Evolutionary conservation across 2,888 invertebrate genomes (phyloP).

Genomic region (Sminthurides aquaticus): DNA sequence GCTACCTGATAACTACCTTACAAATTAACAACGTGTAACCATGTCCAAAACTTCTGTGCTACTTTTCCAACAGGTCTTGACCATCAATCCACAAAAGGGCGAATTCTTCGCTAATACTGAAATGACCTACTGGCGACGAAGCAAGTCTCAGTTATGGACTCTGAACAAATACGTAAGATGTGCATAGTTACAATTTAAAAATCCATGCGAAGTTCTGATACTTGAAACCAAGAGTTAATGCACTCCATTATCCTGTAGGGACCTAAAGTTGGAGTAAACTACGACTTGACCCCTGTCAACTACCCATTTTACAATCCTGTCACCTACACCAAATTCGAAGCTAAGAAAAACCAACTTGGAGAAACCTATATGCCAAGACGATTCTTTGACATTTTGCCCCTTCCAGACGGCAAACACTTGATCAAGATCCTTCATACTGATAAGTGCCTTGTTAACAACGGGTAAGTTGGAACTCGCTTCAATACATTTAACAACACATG

Average conservation of each 20-base stretch:
- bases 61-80: constrained; percentile 15
- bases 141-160: constrained; percentile 20
- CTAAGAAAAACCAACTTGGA: constrained; percentile 16
- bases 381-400: constrained; percentile 23
- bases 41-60: not conserved
- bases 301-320: constrained; percentile 26
- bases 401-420: constrained; percentile 20
- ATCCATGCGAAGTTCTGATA: too few species aligned
- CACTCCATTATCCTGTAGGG: too few species aligned
- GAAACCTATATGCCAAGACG: constrained; percentile 24
- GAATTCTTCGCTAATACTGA: constrained; percentile 23
- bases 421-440: constrained; percentile 24
- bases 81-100: constrained; percentile 17
- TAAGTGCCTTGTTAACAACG: constrained; percentile 26
- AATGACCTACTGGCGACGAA: constrained; percentile 22
- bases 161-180: constrained; percentile 24
- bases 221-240: too few species aligned
- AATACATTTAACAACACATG: not conserved
- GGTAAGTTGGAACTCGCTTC: constrained; percentile 11
- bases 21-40: not conserved
- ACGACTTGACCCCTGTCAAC: constrained; percentile 18
- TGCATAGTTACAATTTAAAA: too few species aligned
- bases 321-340: constrained; percentile 22
- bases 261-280: constrained; percentile 22
- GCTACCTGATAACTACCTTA: not conserved